Conservation (phyloP, 2,113 vertebrate species). For the Dicentrarchus labrax region DNA sequence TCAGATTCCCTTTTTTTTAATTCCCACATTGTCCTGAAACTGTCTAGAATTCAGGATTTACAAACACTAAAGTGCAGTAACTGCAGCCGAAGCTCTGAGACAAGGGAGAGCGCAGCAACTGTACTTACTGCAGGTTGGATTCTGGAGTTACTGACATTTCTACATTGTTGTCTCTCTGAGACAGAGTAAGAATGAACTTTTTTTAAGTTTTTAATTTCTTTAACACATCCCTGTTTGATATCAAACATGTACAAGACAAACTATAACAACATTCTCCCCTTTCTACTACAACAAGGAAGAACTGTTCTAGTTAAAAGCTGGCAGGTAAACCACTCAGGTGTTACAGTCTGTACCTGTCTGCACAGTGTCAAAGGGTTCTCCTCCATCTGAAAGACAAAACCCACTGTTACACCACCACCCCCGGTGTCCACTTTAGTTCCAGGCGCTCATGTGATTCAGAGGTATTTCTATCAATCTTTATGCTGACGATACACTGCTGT, state of each 20-base stretch:
- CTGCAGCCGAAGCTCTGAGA: no score
- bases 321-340: background rate
- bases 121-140: no score
- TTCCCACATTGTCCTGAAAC: no score
- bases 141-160: background rate
- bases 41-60: no score
- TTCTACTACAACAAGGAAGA: background rate
- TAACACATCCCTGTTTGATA: background rate
- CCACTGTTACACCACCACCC: constrained; percentile 16
- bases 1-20: no score
- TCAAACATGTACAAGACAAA: background rate
- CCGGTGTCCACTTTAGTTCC: background rate
- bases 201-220: no score
- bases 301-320: constrained; percentile 4
- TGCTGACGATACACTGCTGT: background rate
- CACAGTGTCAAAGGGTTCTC: constrained; percentile 19
- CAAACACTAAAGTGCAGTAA: no score
- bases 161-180: no score
- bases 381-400: constrained; percentile 57
- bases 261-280: background rate
- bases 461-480: background rate
- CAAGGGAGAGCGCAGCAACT: no score
- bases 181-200: no score
- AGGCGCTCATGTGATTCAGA: background rate
- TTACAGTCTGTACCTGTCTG: constrained; percentile 50